Conservation (phyloP, 2,113 vertebrate species). For the Antechinus flavipes region DNA sequence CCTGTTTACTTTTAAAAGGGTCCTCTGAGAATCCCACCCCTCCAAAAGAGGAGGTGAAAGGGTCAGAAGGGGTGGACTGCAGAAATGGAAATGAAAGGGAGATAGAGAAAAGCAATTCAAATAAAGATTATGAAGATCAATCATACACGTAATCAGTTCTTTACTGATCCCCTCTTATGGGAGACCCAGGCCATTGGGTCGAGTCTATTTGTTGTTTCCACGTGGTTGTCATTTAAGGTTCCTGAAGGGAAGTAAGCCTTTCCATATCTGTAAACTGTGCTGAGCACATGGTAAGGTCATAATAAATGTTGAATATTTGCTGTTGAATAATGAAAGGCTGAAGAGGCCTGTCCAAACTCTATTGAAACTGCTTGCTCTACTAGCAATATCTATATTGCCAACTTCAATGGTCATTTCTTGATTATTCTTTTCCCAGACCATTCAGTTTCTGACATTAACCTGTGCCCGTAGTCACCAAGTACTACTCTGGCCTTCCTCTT, state of each 20-base stretch:
- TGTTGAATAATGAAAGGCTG: background rate
- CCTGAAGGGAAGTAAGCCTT: background rate
- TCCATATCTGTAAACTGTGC: background rate
- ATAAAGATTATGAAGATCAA: background rate
- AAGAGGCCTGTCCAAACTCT: background rate
- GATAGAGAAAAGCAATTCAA: conserved; percentile 62
- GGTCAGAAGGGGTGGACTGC: conserved; percentile 83
- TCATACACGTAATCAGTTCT: background rate
- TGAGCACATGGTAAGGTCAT: background rate
- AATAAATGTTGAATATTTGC: background rate
- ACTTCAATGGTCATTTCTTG: background rate
- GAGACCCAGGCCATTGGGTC: background rate
- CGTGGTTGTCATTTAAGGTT: background rate
- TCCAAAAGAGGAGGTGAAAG: conserved; percentile 82
- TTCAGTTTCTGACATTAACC: background rate
- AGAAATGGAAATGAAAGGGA: conserved; percentile 72
- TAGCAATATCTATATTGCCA: background rate
- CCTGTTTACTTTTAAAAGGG: conserved; percentile 94
- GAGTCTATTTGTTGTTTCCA: background rate
- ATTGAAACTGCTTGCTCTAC: background rate
- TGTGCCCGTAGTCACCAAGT: background rate
- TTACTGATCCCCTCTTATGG: background rate
- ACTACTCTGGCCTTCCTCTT: background rate
- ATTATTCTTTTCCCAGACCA: background rate
- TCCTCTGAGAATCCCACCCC: conserved; percentile 92